Percentiles rank a stretch among this genome's conserved stretches.
phyloP scores from a whole-genome alignment of 2,113 vertebrate genomes.

The Psilopogon haemacephalus region DNA sequence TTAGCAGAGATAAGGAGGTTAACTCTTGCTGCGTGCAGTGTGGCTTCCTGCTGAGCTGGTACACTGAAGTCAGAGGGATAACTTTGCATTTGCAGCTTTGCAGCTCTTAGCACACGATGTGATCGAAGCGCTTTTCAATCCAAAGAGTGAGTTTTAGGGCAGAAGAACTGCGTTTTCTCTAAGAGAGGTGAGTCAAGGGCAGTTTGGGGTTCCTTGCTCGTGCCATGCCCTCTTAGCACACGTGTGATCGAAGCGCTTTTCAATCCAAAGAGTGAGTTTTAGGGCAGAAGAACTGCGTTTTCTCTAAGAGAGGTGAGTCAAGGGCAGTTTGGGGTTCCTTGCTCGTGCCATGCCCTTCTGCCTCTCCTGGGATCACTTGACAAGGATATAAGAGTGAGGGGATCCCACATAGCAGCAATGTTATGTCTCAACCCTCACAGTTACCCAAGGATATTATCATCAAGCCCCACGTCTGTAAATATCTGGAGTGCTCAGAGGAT shows the following conservation, averaged over 20 bases:
- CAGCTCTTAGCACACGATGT: background rate
- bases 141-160: background rate
- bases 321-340: background rate
- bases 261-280: background rate
- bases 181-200: rapidly evolving
- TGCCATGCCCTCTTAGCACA: background rate
- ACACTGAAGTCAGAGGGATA: background rate
- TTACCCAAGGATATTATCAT: background rate
- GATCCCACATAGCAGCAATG: background rate
- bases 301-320: background rate
- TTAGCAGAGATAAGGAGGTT: background rate
- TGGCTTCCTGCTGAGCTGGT: background rate
- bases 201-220: background rate
- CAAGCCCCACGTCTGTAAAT: background rate
- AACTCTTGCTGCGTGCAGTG: background rate
- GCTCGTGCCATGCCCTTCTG: background rate
- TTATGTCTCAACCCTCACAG: background rate
- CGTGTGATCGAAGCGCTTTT: background rate
- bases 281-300: background rate
- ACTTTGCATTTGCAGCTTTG: background rate
- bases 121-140: background rate
- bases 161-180: background rate
- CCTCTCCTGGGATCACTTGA: background rate
- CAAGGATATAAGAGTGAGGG: background rate
- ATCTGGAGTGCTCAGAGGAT: background rate